Evolutionary conservation across 2,888 invertebrate genomes (phyloP).

Genomic region (Leptopilina myrica): DNA sequence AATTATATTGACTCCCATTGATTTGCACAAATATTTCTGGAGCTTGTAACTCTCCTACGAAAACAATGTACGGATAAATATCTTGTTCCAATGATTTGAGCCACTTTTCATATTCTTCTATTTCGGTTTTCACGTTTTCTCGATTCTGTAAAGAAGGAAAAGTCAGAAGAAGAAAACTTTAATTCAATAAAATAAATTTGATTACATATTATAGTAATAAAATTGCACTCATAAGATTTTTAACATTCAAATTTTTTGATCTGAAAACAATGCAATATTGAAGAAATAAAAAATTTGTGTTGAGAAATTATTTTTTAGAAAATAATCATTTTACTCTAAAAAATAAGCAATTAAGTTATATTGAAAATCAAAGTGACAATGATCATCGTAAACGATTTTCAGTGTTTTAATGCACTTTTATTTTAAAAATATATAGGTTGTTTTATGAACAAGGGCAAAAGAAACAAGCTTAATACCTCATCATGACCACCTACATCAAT

Average conservation of each 20-base stretch:
- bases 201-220: background rate
- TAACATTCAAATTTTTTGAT: no score
- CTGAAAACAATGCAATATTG: no score
- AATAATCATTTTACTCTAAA: no score
- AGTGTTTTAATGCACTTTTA: no score
- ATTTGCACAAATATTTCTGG: constrained; percentile 31
- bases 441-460: no score
- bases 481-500: constrained; percentile 31
- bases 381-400: no score
- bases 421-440: no score
- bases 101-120: constrained; percentile 18
- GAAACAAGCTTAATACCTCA: constrained; percentile 35
- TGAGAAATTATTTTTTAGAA: no score
- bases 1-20: constrained; percentile 38
- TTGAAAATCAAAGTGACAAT: no score
- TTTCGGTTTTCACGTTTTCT: background rate
- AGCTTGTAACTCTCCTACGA: constrained; percentile 36
- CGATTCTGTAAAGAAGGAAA: constrained; percentile 13
- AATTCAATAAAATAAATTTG: background rate
- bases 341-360: no score
- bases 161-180: background rate
- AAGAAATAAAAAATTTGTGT: no score
- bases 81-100: constrained; percentile 16
- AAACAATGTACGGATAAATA: constrained; percentile 39
- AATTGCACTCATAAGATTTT: background rate